Percentiles rank a stretch among this genome's conserved stretches.
Conservation (phyloP, 2,113 vertebrate species). For the Pristiophorus japonicus region DNA sequence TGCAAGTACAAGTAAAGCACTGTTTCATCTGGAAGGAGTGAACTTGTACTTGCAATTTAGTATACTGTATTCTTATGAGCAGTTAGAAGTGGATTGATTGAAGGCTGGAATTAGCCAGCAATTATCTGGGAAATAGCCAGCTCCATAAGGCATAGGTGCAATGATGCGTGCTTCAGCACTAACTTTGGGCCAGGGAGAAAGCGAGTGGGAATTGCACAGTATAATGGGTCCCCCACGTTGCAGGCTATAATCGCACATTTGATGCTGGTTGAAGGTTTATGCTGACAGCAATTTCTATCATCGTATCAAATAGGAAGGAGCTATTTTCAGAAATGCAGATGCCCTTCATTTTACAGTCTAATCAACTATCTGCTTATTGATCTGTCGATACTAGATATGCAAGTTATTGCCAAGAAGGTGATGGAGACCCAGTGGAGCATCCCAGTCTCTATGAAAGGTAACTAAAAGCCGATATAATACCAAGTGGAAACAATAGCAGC, state of each 20-base stretch:
- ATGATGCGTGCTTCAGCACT: neutral
- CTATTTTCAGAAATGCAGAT: neutral
- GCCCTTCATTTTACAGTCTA: neutral
- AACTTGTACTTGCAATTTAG: no score
- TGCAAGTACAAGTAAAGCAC: no score
- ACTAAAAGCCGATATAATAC: neutral
- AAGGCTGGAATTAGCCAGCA: neutral
- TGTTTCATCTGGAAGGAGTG: no score
- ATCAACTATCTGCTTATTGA: neutral
- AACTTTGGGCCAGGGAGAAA: neutral
- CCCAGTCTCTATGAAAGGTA: neutral
- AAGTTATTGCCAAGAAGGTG: neutral
- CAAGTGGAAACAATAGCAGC: neutral
- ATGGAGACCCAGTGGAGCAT: neutral
- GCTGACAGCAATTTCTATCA: neutral
- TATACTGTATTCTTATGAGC: no score
- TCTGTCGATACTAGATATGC: neutral
- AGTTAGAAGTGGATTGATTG: neutral
- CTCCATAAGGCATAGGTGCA: neutral
- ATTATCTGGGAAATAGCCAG: no score
- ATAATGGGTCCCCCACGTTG: neutral
- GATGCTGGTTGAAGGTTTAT: neutral
- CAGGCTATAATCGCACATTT: neutral
- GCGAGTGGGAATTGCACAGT: neutral
- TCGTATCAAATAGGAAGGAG: neutral